phyloP scores from a whole-genome alignment of 2,797 vertebrate species.

The Oceanodroma leucorhoa region DNA sequence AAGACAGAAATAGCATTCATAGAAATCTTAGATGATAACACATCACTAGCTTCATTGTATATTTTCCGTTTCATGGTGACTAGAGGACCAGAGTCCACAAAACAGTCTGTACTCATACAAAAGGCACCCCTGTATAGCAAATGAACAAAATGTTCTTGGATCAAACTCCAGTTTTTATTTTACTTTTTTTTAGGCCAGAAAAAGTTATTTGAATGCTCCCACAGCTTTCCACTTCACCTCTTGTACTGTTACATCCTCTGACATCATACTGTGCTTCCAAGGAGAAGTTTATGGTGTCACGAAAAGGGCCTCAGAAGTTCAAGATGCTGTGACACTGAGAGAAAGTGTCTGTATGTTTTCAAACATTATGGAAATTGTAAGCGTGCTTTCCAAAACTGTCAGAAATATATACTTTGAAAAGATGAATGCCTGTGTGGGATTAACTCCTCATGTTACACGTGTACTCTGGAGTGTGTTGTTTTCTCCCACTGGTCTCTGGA shows the following conservation, averaged over 20 bases:
- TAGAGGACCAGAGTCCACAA: slow-evolving; percentile 72
- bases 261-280: slow-evolving; percentile 66
- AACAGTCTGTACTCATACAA: slow-evolving; percentile 71
- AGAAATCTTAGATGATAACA: slow-evolving; percentile 74
- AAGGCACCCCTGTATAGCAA: slow-evolving; percentile 68
- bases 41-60: slow-evolving; percentile 70
- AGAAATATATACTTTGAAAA: slow-evolving; percentile 62
- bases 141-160: slow-evolving; percentile 77
- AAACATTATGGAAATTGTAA: slow-evolving; percentile 60
- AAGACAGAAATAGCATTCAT: slow-evolving; percentile 79
- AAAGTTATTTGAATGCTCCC: slow-evolving; percentile 72
- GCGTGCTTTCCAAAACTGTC: slow-evolving; percentile 56
- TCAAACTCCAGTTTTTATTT: slow-evolving; percentile 63
- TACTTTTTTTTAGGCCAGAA: slow-evolving; percentile 69
- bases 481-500: slow-evolving; percentile 45
- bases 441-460: slow-evolving; percentile 69
- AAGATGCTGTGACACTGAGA: slow-evolving; percentile 52
- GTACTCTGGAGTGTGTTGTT: slow-evolving; percentile 59
- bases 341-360: slow-evolving; percentile 65
- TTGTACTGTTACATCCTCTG: slow-evolving; percentile 64
- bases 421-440: slow-evolving; percentile 65
- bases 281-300: slow-evolving; percentile 67
- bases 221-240: slow-evolving; percentile 71
- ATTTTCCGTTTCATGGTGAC: slow-evolving; percentile 71
- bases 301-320: slow-evolving; percentile 61